Conservation (phyloP, 2,888 invertebrate species). For the Dolichopus griseipennis region DNA sequence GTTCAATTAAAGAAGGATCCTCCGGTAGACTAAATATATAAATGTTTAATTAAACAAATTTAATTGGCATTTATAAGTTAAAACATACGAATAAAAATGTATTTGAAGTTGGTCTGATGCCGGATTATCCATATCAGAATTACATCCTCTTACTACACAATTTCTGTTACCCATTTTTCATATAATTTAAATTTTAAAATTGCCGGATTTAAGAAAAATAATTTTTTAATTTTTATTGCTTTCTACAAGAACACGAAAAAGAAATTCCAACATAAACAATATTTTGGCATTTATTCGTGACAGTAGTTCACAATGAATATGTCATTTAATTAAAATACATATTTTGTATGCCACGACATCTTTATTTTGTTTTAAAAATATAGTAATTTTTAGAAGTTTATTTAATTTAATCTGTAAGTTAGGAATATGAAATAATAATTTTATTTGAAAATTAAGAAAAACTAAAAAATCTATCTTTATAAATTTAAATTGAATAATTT, state of each 20-base stretch:
- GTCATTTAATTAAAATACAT: too few species aligned
- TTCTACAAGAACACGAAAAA: background rate
- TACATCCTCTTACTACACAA: conserved; percentile 6
- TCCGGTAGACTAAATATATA: background rate
- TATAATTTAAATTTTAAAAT: background rate
- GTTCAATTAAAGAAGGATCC: background rate
- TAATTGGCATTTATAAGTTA: background rate
- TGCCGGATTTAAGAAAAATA: background rate
- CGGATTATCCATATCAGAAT: background rate
- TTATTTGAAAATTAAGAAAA: too few species aligned
- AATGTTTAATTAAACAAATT: background rate
- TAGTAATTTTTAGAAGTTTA: too few species aligned
- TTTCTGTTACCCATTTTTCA: conserved; percentile 6
- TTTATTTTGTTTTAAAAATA: too few species aligned
- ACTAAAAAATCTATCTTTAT: too few species aligned
- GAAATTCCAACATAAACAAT: conserved; percentile 2
- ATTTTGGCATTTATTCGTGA: background rate
- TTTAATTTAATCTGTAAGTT: too few species aligned
- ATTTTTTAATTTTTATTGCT: conserved; percentile 2
- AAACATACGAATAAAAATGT: background rate
- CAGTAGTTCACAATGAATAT: background rate
- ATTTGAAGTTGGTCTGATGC: background rate
- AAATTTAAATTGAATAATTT: too few species aligned
- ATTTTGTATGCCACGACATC: too few species aligned
- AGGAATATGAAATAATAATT: too few species aligned